A percentile compares a stretch with the other conserved stretches of the same genome.
These are phyloP conservation scores for Ptychadena robeensis DNA, from an alignment of 2,797 vertebrate genomes.

Conservation along the genomic window DNA sequence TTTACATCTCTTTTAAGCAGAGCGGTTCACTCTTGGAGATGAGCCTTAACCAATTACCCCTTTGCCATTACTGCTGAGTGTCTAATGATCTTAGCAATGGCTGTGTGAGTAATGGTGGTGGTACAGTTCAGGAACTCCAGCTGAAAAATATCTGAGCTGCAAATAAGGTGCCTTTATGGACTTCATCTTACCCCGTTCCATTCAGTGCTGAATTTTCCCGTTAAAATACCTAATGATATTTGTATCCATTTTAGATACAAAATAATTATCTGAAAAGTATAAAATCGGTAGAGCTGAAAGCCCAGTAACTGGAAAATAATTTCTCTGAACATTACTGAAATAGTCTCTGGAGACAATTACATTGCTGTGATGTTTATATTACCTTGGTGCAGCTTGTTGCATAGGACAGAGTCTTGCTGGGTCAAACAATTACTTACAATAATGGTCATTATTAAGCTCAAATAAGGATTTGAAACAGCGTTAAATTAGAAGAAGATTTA, in stretches of 20 bases:
- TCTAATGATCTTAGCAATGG: neutral
- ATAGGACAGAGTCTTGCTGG: conserved; percentile 4
- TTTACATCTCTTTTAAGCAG: neutral
- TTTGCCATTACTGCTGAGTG: neutral
- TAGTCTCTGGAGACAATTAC: conserved; percentile 25
- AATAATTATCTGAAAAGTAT: conserved; percentile 21
- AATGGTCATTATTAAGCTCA: conserved; percentile 23
- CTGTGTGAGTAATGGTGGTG: neutral
- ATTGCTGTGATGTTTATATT: conserved; percentile 17
- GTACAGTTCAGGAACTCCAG: neutral
- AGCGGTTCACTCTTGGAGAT: neutral
- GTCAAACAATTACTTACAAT: conserved; percentile 27
- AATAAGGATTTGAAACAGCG: conserved; percentile 3
- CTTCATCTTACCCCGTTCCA: neutral
- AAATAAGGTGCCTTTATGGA: neutral
- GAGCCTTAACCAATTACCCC: neutral
- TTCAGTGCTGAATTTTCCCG: neutral
- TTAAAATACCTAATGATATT: neutral
- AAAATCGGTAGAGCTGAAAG: conserved; percentile 30
- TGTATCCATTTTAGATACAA: conserved; percentile 12
- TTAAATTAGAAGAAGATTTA: neutral
- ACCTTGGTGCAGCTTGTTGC: conserved; percentile 12
- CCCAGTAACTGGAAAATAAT: neutral
- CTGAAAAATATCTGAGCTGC: neutral
- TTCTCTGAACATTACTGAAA: neutral